Evolutionary conservation across 2,888 invertebrate species (phyloP).

Genomic region (Drosophila diplacantha): DNA sequence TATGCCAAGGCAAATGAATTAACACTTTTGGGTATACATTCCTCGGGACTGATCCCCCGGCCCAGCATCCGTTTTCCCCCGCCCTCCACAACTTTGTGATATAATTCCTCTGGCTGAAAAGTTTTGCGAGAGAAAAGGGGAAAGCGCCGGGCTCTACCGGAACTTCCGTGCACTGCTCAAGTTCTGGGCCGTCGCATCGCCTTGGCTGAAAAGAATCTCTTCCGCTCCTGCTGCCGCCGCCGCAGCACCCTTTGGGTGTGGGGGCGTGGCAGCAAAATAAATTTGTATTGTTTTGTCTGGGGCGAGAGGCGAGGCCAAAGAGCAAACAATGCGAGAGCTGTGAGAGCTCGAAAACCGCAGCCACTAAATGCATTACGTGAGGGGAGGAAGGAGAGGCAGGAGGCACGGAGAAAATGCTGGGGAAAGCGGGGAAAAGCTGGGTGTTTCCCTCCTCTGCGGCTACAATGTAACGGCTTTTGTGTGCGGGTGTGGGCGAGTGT

Average conservation of each 20-base stretch:
- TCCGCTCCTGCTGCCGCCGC: constrained; percentile 11
- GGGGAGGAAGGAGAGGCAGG: constrained; percentile 31
- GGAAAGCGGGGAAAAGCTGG: neutral
- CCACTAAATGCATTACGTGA: constrained; percentile 71
- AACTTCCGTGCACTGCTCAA: constrained; percentile 67
- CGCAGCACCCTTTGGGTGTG: neutral
- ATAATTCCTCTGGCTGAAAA: constrained; percentile 39
- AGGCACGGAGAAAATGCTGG: neutral
- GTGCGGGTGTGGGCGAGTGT: constrained; percentile 44
- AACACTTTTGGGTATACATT: constrained; percentile 53
- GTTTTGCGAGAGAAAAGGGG: constrained; percentile 16
- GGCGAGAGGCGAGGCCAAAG: constrained; percentile 60
- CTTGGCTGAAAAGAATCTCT: constrained; percentile 36
- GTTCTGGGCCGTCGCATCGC: constrained; percentile 53
- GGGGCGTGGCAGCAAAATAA: constrained; percentile 48
- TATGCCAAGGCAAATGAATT: constrained; percentile 61
- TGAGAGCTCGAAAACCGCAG: constrained; percentile 67
- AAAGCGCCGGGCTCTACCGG: constrained; percentile 41
- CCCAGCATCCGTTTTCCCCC: constrained; percentile 18
- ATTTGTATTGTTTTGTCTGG: constrained; percentile 64
- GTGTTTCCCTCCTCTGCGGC: constrained; percentile 48
- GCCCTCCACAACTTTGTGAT: constrained; percentile 25
- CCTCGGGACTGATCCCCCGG: constrained; percentile 12
- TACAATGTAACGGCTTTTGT: constrained; percentile 69
- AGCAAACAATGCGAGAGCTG: constrained; percentile 61